Conservation (phyloP, 2,888 invertebrate genomes). For the Mesorhabditis belari region DNA sequence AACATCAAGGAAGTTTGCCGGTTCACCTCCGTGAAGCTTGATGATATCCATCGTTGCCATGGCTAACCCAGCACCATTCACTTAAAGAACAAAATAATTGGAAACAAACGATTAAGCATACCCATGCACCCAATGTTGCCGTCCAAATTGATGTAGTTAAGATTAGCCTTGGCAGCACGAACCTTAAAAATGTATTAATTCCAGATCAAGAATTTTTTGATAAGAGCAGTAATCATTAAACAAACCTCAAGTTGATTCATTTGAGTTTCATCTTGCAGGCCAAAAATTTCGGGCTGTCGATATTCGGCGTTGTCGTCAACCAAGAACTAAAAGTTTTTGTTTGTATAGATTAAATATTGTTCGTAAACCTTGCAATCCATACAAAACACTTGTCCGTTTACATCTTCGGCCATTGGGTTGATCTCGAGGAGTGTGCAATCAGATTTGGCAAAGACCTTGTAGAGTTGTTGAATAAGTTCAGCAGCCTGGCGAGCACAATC, state of each 20-base stretch:
- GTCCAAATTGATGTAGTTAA: conserved; percentile 93
- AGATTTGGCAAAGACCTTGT: conserved; percentile 73
- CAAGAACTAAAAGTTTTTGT: conserved; percentile 61
- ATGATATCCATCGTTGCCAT: conserved; percentile 99
- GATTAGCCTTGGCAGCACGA: conserved; percentile 80
- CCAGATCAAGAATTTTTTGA: too few species aligned
- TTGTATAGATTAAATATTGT: neutral
- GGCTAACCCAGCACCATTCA: conserved; percentile 96
- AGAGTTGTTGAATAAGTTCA: conserved; percentile 51
- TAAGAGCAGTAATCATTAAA: too few species aligned
- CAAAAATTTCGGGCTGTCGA: conserved; percentile 77
- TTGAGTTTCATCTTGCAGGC: conserved; percentile 77
- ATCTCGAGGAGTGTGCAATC: conserved; percentile 97
- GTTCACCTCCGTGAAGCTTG: conserved; percentile 85
- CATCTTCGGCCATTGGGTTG: conserved; percentile 94
- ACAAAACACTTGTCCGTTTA: conserved; percentile 67
- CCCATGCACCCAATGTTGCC: conserved; percentile 88
- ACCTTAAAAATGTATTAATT: too few species aligned
- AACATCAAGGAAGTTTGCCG: conserved; percentile 96
- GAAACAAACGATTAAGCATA: conserved; percentile 47
- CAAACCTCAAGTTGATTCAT: conserved; percentile 54
- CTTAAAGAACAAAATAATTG: conserved; percentile 58
- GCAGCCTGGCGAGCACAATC: conserved; percentile 44
- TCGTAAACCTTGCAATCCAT: conserved; percentile 88
- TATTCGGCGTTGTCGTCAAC: conserved; percentile 97